phyloP scores from a whole-genome alignment of 2,888 invertebrate genomes.

The Caenorhabditis japonica region DNA sequence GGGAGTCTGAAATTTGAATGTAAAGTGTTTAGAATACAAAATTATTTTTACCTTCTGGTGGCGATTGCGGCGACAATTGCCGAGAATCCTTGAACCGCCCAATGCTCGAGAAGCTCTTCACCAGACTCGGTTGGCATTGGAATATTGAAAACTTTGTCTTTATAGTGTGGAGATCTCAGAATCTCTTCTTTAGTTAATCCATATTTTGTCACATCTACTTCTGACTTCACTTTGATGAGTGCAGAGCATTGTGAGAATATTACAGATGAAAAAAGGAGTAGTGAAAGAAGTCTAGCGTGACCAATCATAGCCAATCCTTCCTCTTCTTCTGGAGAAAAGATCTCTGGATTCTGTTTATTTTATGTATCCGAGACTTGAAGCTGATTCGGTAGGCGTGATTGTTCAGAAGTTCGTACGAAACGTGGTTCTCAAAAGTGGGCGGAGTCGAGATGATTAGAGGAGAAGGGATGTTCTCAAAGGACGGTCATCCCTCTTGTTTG shows the following conservation, averaged over 20 bases:
- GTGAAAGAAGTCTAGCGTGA: background rate
- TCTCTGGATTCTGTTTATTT: constrained; percentile 14
- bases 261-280: constrained; percentile 1
- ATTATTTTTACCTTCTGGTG: constrained; percentile 48
- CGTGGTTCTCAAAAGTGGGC: constrained; percentile 33
- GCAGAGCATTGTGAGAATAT: too few species aligned
- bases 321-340: too few species aligned
- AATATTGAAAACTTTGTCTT: constrained; percentile 43
- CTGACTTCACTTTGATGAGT: constrained; percentile 22
- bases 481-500: constrained; percentile 11
- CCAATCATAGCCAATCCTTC: too few species aligned
- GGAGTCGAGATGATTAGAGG: constrained; percentile 5
- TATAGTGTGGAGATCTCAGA: constrained; percentile 38
- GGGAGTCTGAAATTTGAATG: constrained; percentile 40
- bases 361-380: constrained; percentile 23
- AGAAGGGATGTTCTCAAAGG: constrained; percentile 19
- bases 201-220: constrained; percentile 37
- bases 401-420: constrained; percentile 29
- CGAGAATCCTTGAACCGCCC: constrained; percentile 55
- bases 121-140: constrained; percentile 46
- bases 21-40: too few species aligned
- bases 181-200: constrained; percentile 38
- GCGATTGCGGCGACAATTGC: constrained; percentile 55
- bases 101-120: constrained; percentile 52
- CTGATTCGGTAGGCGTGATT: constrained; percentile 19